Evolutionary conservation across 2,797 vertebrate genomes (phyloP).

Genomic region (Dromococcyx pavoninus): DNA sequence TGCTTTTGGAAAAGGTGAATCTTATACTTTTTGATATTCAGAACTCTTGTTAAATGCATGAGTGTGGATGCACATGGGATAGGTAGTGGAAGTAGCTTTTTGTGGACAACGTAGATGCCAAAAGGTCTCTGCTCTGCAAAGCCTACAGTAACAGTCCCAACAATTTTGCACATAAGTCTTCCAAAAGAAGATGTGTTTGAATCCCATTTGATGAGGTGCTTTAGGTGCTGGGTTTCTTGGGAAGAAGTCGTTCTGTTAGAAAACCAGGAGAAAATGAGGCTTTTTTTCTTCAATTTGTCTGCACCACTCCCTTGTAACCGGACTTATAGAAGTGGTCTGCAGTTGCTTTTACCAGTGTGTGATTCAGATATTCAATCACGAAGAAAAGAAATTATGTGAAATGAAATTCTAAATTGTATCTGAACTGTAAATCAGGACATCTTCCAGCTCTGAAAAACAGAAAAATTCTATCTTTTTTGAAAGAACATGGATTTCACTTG

Average conservation of each 20-base stretch:
- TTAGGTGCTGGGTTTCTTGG: background rate
- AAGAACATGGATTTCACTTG: background rate
- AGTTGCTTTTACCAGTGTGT: background rate
- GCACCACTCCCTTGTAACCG: background rate
- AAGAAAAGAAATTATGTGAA: background rate
- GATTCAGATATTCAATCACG: background rate
- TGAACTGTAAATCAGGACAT: background rate
- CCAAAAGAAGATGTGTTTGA: background rate
- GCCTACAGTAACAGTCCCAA: background rate
- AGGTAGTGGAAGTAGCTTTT: background rate
- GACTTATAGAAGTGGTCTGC: background rate
- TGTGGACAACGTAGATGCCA: background rate
- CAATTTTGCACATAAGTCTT: background rate
- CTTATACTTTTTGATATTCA: background rate
- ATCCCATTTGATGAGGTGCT: background rate
- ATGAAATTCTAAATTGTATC: background rate
- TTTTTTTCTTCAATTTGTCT: background rate
- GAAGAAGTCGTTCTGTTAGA: accelerated
- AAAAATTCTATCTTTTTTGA: background rate
- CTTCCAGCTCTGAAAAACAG: background rate
- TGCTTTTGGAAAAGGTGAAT: background rate
- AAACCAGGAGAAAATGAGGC: background rate
- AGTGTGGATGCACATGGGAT: too few relatives aligned
- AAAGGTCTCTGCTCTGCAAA: background rate
- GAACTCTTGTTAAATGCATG: background rate